A percentile compares a stretch with the other conserved stretches of the same genome.
These are phyloP conservation scores for Xiphophorus birchmanni DNA, from an alignment of 2,797 vertebrate species.

Conservation along the genomic window DNA sequence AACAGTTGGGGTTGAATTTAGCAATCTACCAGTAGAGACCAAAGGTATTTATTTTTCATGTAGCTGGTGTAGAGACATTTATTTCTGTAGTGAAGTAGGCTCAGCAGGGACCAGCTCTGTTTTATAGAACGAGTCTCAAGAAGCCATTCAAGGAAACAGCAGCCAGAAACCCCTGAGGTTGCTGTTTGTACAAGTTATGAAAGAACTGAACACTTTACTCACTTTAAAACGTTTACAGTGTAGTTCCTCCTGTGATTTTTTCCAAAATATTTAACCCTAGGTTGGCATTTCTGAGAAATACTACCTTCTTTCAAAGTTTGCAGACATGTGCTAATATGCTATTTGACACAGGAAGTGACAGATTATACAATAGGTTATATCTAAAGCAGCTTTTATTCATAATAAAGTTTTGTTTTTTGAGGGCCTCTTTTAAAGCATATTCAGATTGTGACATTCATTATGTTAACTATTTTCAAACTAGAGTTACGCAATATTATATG, in stretches of 20 bases:
- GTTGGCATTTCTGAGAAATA: not conserved
- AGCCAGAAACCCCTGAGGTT: not conserved
- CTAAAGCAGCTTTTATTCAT: not conserved
- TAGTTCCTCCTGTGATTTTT: not conserved
- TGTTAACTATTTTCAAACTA: not conserved
- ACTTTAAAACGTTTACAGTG: not conserved
- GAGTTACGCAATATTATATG: not conserved
- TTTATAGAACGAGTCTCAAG: not conserved
- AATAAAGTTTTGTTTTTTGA: not conserved
- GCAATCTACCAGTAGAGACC: not conserved
- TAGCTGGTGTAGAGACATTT: not conserved
- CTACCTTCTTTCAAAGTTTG: not conserved
- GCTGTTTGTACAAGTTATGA: not conserved
- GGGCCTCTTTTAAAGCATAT: not conserved
- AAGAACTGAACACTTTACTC: not conserved
- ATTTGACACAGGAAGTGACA: not conserved
- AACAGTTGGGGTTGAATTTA: not conserved
- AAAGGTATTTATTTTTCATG: not conserved
- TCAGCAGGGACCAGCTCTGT: not conserved
- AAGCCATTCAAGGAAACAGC: not conserved
- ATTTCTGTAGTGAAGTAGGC: not conserved
- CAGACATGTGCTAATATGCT: not conserved
- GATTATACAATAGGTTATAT: not conserved
- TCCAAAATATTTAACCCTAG: not conserved
- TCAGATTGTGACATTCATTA: not conserved